Percentiles rank a stretch among this genome's conserved stretches.
phyloP scores from a whole-genome alignment of 2,113 vertebrate genomes.

The Orthochromis malagaraziensis region DNA sequence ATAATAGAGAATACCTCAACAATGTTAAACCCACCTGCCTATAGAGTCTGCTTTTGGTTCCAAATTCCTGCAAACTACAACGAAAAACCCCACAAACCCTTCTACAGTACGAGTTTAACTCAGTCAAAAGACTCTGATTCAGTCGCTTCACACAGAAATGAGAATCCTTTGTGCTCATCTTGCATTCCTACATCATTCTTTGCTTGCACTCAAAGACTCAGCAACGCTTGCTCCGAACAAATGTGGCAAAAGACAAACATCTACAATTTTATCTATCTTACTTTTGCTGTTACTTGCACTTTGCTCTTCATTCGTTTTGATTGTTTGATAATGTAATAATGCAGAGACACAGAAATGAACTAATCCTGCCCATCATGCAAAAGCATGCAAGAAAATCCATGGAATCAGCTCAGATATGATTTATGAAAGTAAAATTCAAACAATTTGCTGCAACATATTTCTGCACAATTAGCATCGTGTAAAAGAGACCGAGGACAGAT shows the following conservation, averaged over 20 bases:
- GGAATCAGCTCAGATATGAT: not conserved
- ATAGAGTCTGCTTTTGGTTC: not conserved
- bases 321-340: not conserved
- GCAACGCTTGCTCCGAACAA: not conserved
- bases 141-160: not conserved
- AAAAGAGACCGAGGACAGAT: not conserved
- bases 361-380: not conserved
- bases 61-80: not conserved
- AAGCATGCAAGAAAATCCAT: not conserved
- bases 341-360: not conserved
- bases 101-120: not conserved
- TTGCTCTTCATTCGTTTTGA: accelerated
- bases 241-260: not conserved
- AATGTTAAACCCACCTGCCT: not conserved
- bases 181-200: not conserved
- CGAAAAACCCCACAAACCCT: not conserved
- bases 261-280: not conserved
- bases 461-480: not conserved
- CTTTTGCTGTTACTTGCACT: not conserved
- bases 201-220: not conserved
- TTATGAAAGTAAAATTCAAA: not conserved
- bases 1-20: not conserved
- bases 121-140: not conserved
- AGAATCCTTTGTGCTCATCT: accelerated
- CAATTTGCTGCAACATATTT: not conserved